These are phyloP conservation scores for Deroptyus accipitrinus DNA, from an alignment of 2,113 vertebrate genomes.

Conservation along the genomic window DNA sequence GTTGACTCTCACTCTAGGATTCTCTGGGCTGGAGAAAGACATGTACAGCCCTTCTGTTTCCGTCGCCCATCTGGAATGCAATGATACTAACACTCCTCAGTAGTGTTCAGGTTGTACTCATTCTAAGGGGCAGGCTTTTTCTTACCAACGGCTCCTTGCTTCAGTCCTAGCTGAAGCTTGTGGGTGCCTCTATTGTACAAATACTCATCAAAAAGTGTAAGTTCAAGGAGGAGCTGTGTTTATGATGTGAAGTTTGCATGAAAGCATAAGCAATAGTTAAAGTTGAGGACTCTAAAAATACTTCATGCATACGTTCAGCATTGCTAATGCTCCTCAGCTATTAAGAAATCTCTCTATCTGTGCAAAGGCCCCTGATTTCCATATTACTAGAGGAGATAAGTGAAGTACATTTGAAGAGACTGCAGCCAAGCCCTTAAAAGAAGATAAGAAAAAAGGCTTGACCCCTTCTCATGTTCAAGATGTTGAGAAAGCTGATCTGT, in stretches of 20 bases:
- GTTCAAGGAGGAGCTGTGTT: background rate
- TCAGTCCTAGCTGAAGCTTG: background rate
- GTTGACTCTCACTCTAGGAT: background rate
- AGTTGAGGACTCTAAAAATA: background rate
- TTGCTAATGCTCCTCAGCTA: background rate
- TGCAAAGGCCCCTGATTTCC: background rate
- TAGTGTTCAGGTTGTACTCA: rapidly evolving
- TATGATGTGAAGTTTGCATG: background rate
- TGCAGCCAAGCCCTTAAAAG: background rate
- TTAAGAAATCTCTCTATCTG: background rate
- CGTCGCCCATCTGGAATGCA: background rate
- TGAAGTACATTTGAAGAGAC: background rate
- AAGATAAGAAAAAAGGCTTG: background rate
- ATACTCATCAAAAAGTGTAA: background rate
- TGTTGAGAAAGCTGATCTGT: background rate
- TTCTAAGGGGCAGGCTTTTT: background rate
- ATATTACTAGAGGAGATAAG: background rate
- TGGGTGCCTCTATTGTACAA: background rate
- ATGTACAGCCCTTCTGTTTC: background rate
- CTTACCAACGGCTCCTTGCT: background rate
- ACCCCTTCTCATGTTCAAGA: background rate
- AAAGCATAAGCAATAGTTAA: background rate
- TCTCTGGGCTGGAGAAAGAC: background rate
- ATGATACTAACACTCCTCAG: background rate
- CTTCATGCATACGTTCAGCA: background rate